Evolutionary conservation across 2,113 vertebrate species (phyloP).

Genomic region (Takifugu flavidus): DNA sequence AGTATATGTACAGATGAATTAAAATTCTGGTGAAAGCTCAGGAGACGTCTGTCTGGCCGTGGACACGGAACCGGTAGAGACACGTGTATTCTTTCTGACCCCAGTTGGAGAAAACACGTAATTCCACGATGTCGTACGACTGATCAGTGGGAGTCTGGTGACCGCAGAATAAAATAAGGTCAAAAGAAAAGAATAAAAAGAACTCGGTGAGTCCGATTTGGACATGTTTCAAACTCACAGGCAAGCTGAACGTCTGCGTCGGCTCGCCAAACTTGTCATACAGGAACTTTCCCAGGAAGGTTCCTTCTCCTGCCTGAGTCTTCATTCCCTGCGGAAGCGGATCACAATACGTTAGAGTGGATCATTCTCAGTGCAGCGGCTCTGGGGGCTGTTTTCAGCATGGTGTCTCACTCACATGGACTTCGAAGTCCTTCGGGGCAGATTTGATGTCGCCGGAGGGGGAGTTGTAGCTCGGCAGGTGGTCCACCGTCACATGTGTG

Average conservation of each 20-base stretch:
- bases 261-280: conserved; percentile 82
- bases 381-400: too few species aligned
- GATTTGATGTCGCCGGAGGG: conserved; percentile 86
- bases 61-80: conserved; percentile 94
- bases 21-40: background rate
- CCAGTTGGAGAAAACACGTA: conserved; percentile 90
- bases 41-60: conserved; percentile 68
- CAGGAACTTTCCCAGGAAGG: conserved; percentile 80
- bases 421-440: conserved; percentile 86
- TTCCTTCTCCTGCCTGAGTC: conserved; percentile 82
- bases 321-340: conserved; percentile 77
- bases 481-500: conserved; percentile 86
- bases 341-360: background rate
- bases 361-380: background rate
- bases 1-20: background rate
- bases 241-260: conserved; percentile 86
- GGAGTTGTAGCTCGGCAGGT: conserved; percentile 83
- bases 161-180: background rate
- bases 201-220: background rate
- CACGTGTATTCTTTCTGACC: conserved; percentile 94
- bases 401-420: conserved; percentile 82
- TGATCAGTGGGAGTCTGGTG: conserved; percentile 27
- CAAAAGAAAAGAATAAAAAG: background rate
- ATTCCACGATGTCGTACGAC: conserved; percentile 51
- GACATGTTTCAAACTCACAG: conserved; percentile 65